A percentile compares a stretch with the other conserved stretches of the same genome.
Evolutionary conservation across 2,797 vertebrate species (phyloP).

Genomic region (Hybognathus amarus): DNA sequence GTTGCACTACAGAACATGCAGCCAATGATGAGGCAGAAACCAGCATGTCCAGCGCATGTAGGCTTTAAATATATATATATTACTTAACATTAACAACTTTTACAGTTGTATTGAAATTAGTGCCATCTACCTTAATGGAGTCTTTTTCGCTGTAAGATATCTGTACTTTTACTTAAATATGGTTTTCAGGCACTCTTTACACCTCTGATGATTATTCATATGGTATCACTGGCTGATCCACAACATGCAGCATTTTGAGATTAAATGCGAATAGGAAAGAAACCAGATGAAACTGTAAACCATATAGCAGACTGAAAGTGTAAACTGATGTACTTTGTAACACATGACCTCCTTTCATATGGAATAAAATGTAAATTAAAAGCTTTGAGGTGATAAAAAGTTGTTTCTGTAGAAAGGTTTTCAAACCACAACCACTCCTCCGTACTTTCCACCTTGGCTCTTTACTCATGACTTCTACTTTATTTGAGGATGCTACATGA

Average conservation of each 20-base stretch:
- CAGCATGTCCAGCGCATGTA: no score
- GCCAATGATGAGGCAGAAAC: no score
- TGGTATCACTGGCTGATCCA: slow-evolving; percentile 9
- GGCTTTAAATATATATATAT: no score
- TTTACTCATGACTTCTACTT: slow-evolving; percentile 76
- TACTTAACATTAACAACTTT: no score
- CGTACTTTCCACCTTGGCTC: slow-evolving; percentile 67
- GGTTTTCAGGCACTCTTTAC: not conserved
- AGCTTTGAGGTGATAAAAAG: slow-evolving; percentile 49
- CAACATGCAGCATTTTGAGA: not conserved
- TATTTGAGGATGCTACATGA: slow-evolving; percentile 69
- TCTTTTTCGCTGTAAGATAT: not conserved
- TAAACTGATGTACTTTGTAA: not conserved
- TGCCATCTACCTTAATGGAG: not conserved
- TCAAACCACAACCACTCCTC: slow-evolving; percentile 58
- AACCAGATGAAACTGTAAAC: slow-evolving; percentile 2
- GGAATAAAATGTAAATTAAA: slow-evolving; percentile 38
- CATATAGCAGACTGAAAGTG: slow-evolving; percentile 7
- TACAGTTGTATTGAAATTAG: no score
- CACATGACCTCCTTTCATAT: slow-evolving; percentile 40
- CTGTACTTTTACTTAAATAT: not conserved
- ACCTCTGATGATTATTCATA: not conserved
- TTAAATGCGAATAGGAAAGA: not conserved
- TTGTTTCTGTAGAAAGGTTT: slow-evolving; percentile 60
- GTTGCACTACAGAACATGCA: no score